A percentile compares a stretch with the other conserved stretches of the same genome.
phyloP scores from a whole-genome alignment of 2,888 invertebrate genomes.

The Thumatha senex region DNA sequence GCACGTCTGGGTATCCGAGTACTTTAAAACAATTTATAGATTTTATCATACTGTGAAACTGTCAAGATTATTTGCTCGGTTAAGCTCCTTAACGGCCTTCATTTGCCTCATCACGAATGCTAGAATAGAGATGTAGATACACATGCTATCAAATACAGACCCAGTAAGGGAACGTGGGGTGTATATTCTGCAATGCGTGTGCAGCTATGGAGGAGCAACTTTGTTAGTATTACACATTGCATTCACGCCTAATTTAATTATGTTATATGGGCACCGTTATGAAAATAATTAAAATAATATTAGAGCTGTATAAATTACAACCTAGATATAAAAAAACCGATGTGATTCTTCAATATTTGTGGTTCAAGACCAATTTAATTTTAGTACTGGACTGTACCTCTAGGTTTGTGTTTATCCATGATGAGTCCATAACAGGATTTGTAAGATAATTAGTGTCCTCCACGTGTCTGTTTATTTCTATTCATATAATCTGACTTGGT shows the following conservation, averaged over 20 bases:
- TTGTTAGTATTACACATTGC: constrained; percentile 4
- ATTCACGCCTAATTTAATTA: not conserved
- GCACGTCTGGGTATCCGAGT: too few species aligned
- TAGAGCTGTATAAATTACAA: constrained; percentile 13
- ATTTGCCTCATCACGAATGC: too few species aligned
- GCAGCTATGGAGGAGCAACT: constrained; percentile 1
- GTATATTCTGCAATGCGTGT: too few species aligned
- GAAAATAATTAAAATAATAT: constrained; percentile 10
- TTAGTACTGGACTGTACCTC: constrained; percentile 19
- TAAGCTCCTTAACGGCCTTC: too few species aligned
- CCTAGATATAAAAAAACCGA: constrained; percentile 15
- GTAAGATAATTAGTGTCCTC: constrained; percentile 20
- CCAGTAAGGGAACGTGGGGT: too few species aligned
- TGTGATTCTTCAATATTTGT: constrained; percentile 14
- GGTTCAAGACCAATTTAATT: constrained; percentile 17
- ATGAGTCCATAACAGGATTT: constrained; percentile 9
- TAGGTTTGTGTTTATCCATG: constrained; percentile 18
- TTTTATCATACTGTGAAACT: too few species aligned
- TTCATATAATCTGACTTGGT: constrained; percentile 15
- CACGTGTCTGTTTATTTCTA: constrained; percentile 15
- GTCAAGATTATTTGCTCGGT: too few species aligned
- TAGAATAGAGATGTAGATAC: too few species aligned
- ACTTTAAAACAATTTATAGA: too few species aligned
- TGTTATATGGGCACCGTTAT: not conserved
- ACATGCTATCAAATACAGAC: too few species aligned